Evolutionary conservation across 2,113 vertebrate species (phyloP).

Genomic region (Equus quagga): DNA sequence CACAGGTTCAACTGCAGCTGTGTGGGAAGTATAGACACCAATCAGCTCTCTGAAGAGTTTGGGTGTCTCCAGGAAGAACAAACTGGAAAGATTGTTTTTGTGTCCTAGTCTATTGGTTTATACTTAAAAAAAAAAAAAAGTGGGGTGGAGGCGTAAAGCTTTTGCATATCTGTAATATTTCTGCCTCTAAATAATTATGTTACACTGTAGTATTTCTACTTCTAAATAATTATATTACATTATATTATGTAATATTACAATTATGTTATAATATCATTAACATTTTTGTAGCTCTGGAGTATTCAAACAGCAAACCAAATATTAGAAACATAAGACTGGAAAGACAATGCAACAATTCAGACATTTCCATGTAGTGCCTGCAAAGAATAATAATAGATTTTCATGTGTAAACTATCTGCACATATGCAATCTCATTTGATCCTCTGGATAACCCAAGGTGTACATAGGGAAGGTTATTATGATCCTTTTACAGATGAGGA

Average conservation of each 20-base stretch:
- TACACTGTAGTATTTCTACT: neutral
- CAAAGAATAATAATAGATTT: neutral
- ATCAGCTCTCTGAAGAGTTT: constrained; percentile 50
- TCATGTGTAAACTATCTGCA: neutral
- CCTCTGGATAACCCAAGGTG: neutral
- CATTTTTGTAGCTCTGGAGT: neutral
- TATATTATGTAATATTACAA: neutral
- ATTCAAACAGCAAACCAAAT: constrained; percentile 14
- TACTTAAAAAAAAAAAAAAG: neutral
- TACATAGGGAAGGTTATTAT: neutral
- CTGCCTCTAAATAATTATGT: neutral
- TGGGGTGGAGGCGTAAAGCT: neutral
- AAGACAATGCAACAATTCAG: neutral
- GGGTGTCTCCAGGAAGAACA: constrained; percentile 70
- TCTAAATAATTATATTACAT: neutral
- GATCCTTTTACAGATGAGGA: neutral
- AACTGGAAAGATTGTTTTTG: neutral
- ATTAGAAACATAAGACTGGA: neutral
- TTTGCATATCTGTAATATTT: neutral
- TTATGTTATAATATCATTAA: neutral
- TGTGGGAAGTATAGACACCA: constrained; percentile 19
- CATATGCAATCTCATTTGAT: neutral
- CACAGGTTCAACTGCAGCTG: constrained; percentile 74
- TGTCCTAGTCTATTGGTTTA: neutral
- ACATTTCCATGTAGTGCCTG: neutral